Evolutionary conservation across 2,113 vertebrate genomes (phyloP), one percentile per base, ranked within the genome.

Genomic region (Menidia beryllina): DNA sequence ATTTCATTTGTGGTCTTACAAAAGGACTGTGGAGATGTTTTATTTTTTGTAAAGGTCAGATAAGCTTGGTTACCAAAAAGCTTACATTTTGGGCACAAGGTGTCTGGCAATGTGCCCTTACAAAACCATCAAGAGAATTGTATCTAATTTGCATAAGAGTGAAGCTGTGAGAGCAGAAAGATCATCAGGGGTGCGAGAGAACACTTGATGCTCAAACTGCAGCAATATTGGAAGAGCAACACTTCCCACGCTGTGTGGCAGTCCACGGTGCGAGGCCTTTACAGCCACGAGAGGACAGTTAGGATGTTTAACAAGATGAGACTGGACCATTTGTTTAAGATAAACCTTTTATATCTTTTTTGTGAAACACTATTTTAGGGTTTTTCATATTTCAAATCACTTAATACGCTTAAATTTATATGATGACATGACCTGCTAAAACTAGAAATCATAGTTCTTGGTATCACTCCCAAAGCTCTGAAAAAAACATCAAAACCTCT

Each of bases 181-280:
- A 20, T 63, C 63, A 21, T 50, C 61, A 24, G 56, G 14, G 51
- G 41, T 21, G 54, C 2, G 3, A 53, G 10, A 19, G 8, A 43
- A 57, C n/a, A 64, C 39, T 41, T 41, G 25, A 54, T 20, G 15
- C 39, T 41, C 39, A 41, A 15, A 41, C 52, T 5, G 71, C 17
- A 23, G 71, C 19, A 25, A 20, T 64, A 62, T 60, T 56, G 36
- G 25, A 73, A 79, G 78, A 75, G 83, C 69, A 68, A 77, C 49
- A 41, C 39, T 41, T 15, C 39, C 39, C 39, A 63, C 69, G 6
- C 24, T 5, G 13, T 57, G 47, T 10, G 51, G 50, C 24, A 23
- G 12, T 30, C 21, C 30, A 6, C 24, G 3, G 50, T 3, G 50
- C 12, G 15, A 17, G 20, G 10, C 7, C 24, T 21, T 11, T 20